These are phyloP conservation scores for Colius striatus DNA, from an alignment of 2,113 vertebrate genomes.

Conservation along the genomic window DNA sequence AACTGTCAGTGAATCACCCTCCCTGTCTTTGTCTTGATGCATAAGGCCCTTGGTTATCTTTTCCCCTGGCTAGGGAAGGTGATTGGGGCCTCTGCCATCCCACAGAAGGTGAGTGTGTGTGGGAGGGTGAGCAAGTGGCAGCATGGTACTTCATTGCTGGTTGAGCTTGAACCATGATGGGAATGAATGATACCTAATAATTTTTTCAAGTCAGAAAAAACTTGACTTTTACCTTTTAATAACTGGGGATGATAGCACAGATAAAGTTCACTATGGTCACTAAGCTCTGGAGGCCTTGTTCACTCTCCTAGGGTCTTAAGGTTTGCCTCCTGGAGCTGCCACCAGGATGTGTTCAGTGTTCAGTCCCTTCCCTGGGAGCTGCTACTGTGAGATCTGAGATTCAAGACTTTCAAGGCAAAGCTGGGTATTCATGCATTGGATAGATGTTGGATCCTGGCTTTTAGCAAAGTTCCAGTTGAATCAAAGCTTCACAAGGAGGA, in stretches of 20 bases:
- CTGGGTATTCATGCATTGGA: fast-evolving
- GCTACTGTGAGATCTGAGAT: background rate
- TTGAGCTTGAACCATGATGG: no score
- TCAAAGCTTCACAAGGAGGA: background rate
- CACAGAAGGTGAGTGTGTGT: no score
- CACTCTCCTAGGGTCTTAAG: background rate
- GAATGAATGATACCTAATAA: background rate
- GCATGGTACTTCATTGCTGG: no score
- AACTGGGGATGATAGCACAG: background rate
- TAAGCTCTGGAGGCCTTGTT: background rate
- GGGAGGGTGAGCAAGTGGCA: no score
- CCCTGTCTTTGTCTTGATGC: no score
- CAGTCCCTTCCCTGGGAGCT: background rate
- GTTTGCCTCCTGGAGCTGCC: background rate
- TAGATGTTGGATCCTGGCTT: background rate
- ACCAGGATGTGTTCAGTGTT: background rate
- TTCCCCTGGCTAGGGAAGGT: no score
- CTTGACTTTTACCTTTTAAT: background rate
- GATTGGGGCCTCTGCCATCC: no score
- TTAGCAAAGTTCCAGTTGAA: background rate
- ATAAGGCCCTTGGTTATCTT: no score
- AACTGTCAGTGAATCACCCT: no score
- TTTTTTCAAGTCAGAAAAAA: background rate
- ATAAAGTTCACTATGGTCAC: background rate
- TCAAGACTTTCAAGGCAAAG: background rate